Base-by-base conservation (phyloP, 2,888 invertebrate genomes). In the Emesis furor region DNA sequence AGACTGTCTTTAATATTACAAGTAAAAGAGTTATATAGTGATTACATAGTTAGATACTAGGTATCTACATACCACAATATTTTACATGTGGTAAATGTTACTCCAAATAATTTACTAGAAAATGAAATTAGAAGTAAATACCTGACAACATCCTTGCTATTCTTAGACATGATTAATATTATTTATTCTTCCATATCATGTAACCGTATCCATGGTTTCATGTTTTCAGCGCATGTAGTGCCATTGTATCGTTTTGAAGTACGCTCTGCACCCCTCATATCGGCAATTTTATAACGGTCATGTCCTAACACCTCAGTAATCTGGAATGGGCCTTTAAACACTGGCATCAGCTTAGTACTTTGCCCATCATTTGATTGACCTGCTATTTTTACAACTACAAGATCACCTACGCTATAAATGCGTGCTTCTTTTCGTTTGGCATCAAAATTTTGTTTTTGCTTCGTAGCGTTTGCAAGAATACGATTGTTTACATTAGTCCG, bases 321-420 rank as follows among this genome's bases (percentile, higher is more conserved):
- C n/a, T 69, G 69, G 14, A 69, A 69, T 2, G 69, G 69, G 2
- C 69, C 69, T 35, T 69, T 39, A 14, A 14, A 69, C 14, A 37
- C 7, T 2, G 69, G 39, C n/a, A 69, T 14, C 5, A 69, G 37
- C n/a, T 69, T 69, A 17, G 32, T 69, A 35, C 69, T 69, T 14
- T 69, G 35, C 8, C 69, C 69, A 76, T 92, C 92, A 35, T 90
- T 88, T 12, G 93, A 37, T 77, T 92, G 92, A 42, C 89, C 88
- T 62, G 79, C 85, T 17, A 92, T 90, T 74, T 93, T 92, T 67
- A 91, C 91, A 68, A 68, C 85, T 17, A 89, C 78, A 0, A 55
- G 79, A n/a, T 84, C 67, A 39, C 82, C 73, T 81, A 89, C 81
- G 6, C n/a, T 55, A 55, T 55, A 55, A 3, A 17, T n/a, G 14